Evolutionary conservation across 1,140 invertebrate species (phyloP).

Genomic region (Sarcophaga bullata): DNA sequence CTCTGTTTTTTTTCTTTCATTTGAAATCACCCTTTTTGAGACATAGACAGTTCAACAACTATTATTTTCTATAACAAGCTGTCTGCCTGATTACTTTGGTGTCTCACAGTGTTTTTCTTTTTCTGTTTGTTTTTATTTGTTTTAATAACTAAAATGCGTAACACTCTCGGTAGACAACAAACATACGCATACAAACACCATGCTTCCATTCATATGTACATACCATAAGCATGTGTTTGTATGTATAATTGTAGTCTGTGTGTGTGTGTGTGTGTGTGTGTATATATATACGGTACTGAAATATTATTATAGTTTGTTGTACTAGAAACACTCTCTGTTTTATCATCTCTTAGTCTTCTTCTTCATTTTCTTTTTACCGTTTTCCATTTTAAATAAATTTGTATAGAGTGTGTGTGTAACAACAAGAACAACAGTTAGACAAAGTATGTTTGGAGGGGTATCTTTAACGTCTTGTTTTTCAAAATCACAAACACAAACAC

Average conservation of each 20-base stretch:
- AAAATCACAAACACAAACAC: no score
- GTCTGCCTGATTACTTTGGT: no score
- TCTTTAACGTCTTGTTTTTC: no score
- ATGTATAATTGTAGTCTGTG: no score
- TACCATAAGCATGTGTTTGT: no score
- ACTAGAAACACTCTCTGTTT: slow-evolving; percentile 9
- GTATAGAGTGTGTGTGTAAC: not conserved
- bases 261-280: no score
- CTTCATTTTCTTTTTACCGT: not conserved
- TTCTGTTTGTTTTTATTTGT: not conserved
- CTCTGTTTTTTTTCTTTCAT: not conserved
- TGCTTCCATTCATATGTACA: no score
- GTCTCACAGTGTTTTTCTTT: no score
- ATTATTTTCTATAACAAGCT: not conserved
- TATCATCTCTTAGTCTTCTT: not conserved
- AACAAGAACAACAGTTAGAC: no score
- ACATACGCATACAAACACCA: no score
- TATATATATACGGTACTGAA: not conserved
- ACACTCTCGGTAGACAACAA: not conserved
- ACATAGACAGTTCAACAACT: slow-evolving; percentile 26
- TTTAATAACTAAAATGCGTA: slow-evolving; percentile 27
- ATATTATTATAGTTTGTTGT: slow-evolving; percentile 16
- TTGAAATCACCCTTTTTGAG: slow-evolving; percentile 26
- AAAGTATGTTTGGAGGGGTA: no score
- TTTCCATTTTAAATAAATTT: slow-evolving; percentile 7